These are phyloP conservation scores for Temnothorax rugatulus DNA, from an alignment of 2,888 invertebrate species.

Conservation along the genomic window DNA sequence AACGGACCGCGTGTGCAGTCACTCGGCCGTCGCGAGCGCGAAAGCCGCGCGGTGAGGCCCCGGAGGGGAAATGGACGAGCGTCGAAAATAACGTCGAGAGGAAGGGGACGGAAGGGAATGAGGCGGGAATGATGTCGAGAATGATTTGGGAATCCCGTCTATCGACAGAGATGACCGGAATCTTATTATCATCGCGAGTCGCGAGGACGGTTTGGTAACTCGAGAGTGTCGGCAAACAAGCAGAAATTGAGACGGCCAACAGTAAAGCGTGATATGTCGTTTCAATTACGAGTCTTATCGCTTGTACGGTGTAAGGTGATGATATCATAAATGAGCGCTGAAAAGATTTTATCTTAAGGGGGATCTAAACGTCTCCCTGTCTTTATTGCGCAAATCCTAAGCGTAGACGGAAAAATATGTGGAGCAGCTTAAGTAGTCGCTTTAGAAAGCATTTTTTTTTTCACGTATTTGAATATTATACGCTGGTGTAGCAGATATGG, in stretches of 20 bases:
- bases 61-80: conserved; percentile 14
- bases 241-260: not conserved
- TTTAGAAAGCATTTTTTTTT: not conserved
- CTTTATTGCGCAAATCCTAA: not conserved
- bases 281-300: conserved; percentile 12
- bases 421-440: not conserved
- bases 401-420: not conserved
- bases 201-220: not conserved
- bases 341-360: conserved; percentile 28
- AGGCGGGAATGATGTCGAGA: not conserved
- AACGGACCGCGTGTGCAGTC: conserved; percentile 64
- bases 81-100: conserved; percentile 36
- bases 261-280: conserved; percentile 3
- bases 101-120: not conserved
- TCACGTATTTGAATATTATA: not conserved
- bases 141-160: not conserved
- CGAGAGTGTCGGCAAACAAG: not conserved
- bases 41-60: not conserved
- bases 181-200: not conserved
- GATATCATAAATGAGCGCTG: conserved; percentile 6
- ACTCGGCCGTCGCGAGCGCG: conserved; percentile 25
- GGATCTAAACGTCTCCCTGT: not conserved
- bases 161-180: not conserved
- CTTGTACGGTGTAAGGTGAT: conserved; percentile 9
- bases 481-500: not conserved